Base-by-base conservation (phyloP, 2,113 vertebrate species). In the Amblyopsis rosae region DNA sequence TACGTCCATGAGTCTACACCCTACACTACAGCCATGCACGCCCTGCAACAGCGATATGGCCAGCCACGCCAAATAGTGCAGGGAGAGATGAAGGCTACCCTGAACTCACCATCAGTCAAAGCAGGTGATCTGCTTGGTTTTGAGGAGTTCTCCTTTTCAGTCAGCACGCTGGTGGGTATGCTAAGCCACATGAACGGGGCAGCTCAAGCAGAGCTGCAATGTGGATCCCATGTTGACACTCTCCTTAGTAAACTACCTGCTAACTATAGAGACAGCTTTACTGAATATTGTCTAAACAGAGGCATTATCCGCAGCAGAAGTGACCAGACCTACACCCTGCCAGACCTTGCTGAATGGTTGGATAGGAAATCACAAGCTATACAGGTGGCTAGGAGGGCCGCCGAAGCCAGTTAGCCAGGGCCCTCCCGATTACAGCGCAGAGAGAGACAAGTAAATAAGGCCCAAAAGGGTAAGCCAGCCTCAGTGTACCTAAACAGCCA, bases 301-400 rank as follows among this genome's bases (percentile, higher is more conserved):
- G 59, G 53, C 15, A 62, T 74, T 5, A 53, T 73, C 55, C 33
- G 7, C 17, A 58, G 47, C 19, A 26, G 62, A 19, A 59, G 13
- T 16, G 11, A 15, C n/a, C 6, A n/a, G 1, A 46, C 69, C 41
- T 17, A 64, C 19, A 53, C 56, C 15, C 66, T 68, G 7, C 55
- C 12, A 59, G 46, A 73, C 26, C 32, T 60, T 7, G 63, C 70
- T 26, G 26, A 15, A 5, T 73, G 56, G 70, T 33, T 66, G 0
- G 56, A 73, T 15, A 53, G 12, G n/a, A 73, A 60, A 32, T 54
- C 48, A 19, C 71, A 73, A 56, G 57, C 35, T 8, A 50, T 73
- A 8, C 70, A 65, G 26, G 53, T 64, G 3, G 48, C 64, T 12
- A 45, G 65, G 10, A 12, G 11, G 19, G 55, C 54, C 7, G 26